phyloP scores from a whole-genome alignment of 2,888 invertebrate species.

The Alloplasta piceator region DNA sequence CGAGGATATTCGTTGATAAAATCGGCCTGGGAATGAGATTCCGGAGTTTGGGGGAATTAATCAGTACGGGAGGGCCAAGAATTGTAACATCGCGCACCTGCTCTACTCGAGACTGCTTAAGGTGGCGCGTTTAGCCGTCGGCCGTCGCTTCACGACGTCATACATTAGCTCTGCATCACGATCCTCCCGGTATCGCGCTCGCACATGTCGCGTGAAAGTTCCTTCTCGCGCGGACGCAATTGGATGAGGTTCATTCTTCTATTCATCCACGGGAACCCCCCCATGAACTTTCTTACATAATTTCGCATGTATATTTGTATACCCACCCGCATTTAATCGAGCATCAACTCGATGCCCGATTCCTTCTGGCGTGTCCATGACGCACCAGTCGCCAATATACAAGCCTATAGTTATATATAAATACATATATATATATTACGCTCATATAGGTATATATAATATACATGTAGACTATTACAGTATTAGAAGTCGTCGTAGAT shows the following conservation, averaged over 20 bases:
- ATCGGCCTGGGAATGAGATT: no score
- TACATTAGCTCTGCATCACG: neutral
- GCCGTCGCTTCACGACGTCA: slow-evolving; percentile 57
- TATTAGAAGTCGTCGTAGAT: slow-evolving; percentile 20
- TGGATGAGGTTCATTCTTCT: slow-evolving; percentile 36
- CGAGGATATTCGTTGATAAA: no score
- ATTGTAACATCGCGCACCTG: slow-evolving; percentile 73
- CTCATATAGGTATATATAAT: neutral
- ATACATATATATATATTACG: neutral
- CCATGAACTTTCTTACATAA: neutral
- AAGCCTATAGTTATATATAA: neutral
- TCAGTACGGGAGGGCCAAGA: slow-evolving; percentile 8
- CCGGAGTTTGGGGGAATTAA: slow-evolving; percentile 2
- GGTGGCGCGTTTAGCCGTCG: slow-evolving; percentile 52
- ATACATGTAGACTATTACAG: slow-evolving; percentile 1
- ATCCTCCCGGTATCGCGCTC: neutral
- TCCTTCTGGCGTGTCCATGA: neutral
- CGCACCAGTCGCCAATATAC: slow-evolving; percentile 1
- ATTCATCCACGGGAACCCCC: slow-evolving; percentile 9
- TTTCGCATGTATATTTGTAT: neutral
- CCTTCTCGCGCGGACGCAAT: neutral
- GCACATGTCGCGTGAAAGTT: slow-evolving; percentile 54
- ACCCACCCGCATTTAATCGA: neutral
- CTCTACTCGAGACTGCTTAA: slow-evolving; percentile 54
- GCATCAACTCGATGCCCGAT: neutral